Evolutionary conservation across 1,140 invertebrate genomes (phyloP).

Genomic region (Papilio polytes): DNA sequence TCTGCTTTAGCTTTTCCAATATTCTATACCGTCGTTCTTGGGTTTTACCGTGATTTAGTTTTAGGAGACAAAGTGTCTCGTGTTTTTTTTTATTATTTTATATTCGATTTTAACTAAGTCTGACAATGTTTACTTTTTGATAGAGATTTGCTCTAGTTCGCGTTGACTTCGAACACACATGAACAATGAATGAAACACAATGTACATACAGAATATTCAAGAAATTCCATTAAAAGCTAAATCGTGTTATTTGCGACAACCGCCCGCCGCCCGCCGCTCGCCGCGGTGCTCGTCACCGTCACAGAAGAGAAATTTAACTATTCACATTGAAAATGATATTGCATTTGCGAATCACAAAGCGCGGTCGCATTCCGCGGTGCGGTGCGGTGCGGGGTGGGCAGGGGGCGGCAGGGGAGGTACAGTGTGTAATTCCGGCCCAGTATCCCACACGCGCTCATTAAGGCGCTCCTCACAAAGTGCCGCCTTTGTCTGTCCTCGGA

Average conservation of each 20-base stretch:
- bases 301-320: background rate
- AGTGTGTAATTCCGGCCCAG: background rate
- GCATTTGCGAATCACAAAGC: slow-evolving; percentile 23
- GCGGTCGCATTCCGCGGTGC: slow-evolving; percentile 28
- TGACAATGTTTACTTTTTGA: no score
- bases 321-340: slow-evolving; percentile 28
- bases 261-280: background rate
- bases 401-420: background rate
- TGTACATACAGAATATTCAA: background rate
- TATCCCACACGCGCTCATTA: slow-evolving; percentile 34
- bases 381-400: background rate
- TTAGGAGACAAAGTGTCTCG: background rate
- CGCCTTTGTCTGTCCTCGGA: slow-evolving; percentile 35
- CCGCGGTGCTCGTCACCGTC: background rate
- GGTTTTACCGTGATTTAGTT: background rate
- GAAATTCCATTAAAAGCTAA: background rate
- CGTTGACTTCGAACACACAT: background rate
- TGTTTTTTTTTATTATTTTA: background rate
- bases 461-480: slow-evolving; percentile 30
- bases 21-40: background rate
- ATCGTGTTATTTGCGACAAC: slow-evolving; percentile 9
- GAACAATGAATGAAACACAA: background rate
- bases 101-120: background rate
- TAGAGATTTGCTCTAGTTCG: no score
- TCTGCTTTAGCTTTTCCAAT: background rate